phyloP scores from a whole-genome alignment of 2,888 invertebrate genomes.

The Cotesia congregata region DNA sequence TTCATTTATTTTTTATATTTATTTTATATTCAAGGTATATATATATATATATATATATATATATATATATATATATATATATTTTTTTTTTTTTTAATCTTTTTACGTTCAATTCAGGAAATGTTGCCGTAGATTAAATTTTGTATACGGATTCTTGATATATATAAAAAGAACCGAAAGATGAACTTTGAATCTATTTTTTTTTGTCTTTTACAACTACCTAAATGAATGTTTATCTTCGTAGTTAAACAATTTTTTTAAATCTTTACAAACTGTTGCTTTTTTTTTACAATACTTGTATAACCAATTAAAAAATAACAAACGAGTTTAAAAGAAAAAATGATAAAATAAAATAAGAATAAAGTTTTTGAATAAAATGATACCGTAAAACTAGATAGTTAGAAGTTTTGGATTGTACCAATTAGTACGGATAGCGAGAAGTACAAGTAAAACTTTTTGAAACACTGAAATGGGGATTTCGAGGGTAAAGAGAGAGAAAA shows the following conservation, averaged over 20 bases:
- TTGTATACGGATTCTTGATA: slow-evolving; percentile 13
- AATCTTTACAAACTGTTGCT: neutral
- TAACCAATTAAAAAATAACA: neutral
- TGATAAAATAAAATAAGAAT: neutral
- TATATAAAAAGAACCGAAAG: neutral
- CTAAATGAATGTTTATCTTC: neutral
- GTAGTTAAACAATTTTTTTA: neutral
- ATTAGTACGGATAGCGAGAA: slow-evolving; percentile 18
- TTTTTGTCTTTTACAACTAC: neutral
- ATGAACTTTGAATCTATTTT: neutral
- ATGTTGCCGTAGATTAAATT: slow-evolving; percentile 23
- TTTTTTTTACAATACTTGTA: neutral
- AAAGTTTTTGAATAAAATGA: neutral
- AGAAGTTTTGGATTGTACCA: slow-evolving; percentile 1
- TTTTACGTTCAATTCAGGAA: slow-evolving; percentile 23
- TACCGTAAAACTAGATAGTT: neutral
- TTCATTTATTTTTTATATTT: slow-evolving; percentile 10
- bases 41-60: too few relatives aligned
- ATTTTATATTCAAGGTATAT: neutral
- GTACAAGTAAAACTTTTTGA: slow-evolving; percentile 33
- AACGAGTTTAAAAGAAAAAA: neutral
- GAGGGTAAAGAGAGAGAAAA: slow-evolving; percentile 8
- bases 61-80: too few relatives aligned
- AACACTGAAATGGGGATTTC: slow-evolving; percentile 2
- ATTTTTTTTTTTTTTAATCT: slow-evolving; percentile 16